phyloP scores from a whole-genome alignment of 1,140 invertebrate genomes.

The Popillia japonica region DNA sequence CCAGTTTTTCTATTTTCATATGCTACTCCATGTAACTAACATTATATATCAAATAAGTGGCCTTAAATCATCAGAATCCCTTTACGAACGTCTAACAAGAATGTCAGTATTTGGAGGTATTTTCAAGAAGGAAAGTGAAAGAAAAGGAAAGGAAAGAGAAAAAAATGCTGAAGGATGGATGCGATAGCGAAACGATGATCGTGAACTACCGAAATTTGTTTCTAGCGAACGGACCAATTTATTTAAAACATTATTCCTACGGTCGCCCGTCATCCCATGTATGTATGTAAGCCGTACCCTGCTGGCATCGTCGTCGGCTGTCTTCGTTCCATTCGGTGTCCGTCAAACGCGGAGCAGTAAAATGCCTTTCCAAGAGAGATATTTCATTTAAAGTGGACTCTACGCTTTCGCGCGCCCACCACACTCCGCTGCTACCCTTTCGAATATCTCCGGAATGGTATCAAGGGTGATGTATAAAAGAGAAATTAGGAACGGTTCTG shows the following conservation, averaged over 20 bases:
- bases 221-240: constrained; percentile 8
- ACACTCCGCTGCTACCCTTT: neutral
- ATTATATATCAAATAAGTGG: neutral
- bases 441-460: constrained; percentile 3
- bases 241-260: constrained; percentile 21
- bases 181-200: neutral
- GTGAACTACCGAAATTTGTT: constrained; percentile 16
- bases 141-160: neutral
- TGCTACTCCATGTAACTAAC: too few relatives aligned
- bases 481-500: neutral
- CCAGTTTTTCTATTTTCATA: too few relatives aligned
- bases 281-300: neutral
- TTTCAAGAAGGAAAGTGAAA: neutral
- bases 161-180: neutral
- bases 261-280: neutral
- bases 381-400: constrained; percentile 20
- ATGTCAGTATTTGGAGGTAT: too few relatives aligned
- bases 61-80: neutral
- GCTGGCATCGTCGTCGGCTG: neutral
- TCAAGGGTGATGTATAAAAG: constrained; percentile 15
- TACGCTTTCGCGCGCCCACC: neutral
- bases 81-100: too few relatives aligned
- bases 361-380: constrained; percentile 29
- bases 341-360: constrained; percentile 1
- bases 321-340: neutral